Evolutionary conservation across 92 coral and sea anemone genomes (phyloP).

Genomic region (Siderastrea radians): DNA sequence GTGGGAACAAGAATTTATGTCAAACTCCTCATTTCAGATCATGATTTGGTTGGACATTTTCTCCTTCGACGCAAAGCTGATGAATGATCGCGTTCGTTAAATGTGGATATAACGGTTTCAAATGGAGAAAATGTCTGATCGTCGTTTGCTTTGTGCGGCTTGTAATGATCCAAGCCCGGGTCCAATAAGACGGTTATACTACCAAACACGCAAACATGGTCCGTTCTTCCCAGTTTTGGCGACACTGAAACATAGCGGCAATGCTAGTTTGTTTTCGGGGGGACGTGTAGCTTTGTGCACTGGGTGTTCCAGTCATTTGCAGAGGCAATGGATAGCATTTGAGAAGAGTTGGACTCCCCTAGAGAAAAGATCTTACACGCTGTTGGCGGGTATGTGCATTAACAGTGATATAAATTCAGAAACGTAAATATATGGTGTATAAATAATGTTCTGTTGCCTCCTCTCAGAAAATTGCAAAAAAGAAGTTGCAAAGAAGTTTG

Average conservation of each 20-base stretch:
- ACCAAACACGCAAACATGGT: slow-evolving; percentile 88
- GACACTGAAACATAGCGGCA: slow-evolving; percentile 69
- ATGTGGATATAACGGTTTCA: slow-evolving; percentile 6
- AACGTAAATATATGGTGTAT: background rate
- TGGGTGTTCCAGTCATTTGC: slow-evolving; percentile 92
- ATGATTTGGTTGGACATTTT: background rate
- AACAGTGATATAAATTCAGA: background rate
- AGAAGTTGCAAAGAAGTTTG: background rate
- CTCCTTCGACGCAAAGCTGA: background rate
- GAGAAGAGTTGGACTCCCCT: slow-evolving; percentile 90
- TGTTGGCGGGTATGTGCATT: slow-evolving; percentile 78
- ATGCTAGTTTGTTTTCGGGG: slow-evolving; percentile 73
- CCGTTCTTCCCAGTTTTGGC: slow-evolving; percentile 93
- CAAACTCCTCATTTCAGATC: background rate
- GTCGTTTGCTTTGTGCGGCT: slow-evolving; percentile 73
- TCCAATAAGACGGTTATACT: slow-evolving; percentile 87
- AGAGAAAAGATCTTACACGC: slow-evolving; percentile 81
- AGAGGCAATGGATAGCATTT: slow-evolving; percentile 90
- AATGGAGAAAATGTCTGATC: slow-evolving; percentile 17
- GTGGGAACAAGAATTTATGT: slow-evolving; percentile 30
- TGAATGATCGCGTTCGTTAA: background rate
- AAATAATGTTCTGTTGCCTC: too few relatives aligned
- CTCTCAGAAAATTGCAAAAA: too few relatives aligned
- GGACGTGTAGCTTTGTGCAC: slow-evolving; percentile 91
- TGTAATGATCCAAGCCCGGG: slow-evolving; percentile 95